Conservation (phyloP, 92 coral and sea anemone species). For the Porites rus region DNA sequence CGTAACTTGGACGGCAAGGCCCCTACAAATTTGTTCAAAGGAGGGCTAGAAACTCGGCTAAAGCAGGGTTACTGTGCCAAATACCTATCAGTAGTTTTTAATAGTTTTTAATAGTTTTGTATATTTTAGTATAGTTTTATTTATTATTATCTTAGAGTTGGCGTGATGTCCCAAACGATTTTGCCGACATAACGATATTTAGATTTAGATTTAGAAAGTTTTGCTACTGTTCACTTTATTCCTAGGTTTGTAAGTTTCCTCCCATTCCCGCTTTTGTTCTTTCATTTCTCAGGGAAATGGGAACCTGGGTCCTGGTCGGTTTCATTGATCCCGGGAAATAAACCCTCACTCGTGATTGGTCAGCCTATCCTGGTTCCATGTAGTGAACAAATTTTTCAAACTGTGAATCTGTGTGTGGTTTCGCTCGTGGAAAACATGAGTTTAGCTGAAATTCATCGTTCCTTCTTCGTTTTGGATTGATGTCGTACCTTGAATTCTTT, state of each 20-base stretch:
- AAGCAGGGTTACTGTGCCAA: too few species aligned
- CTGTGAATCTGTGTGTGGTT: constrained; percentile 17
- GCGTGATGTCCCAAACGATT: too few species aligned
- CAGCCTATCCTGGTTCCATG: constrained; percentile 26
- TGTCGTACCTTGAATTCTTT: neutral
- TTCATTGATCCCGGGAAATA: constrained; percentile 31
- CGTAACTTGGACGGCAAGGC: too few species aligned
- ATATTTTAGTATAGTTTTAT: too few species aligned
- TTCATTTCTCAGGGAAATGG: neutral
- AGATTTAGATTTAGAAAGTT: too few species aligned
- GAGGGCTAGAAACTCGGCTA: too few species aligned
- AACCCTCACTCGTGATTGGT: constrained; percentile 43
- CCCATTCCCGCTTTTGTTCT: neutral
- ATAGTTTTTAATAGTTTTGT: too few species aligned
- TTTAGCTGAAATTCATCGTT: neutral
- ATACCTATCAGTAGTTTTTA: too few species aligned
- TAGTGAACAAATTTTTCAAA: constrained; percentile 29
- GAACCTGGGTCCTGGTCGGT: neutral
- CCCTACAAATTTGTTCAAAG: too few species aligned
- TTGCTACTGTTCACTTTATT: too few species aligned
- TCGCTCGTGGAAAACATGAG: neutral
- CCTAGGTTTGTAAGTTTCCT: neutral
- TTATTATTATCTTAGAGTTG: too few species aligned
- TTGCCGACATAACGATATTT: too few species aligned
- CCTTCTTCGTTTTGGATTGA: neutral